Percentiles rank a stretch among this genome's conserved stretches.
These are phyloP conservation scores for Zygothrica quintamaculata DNA, from an alignment of 2,888 invertebrate species.

Conservation along the genomic window DNA sequence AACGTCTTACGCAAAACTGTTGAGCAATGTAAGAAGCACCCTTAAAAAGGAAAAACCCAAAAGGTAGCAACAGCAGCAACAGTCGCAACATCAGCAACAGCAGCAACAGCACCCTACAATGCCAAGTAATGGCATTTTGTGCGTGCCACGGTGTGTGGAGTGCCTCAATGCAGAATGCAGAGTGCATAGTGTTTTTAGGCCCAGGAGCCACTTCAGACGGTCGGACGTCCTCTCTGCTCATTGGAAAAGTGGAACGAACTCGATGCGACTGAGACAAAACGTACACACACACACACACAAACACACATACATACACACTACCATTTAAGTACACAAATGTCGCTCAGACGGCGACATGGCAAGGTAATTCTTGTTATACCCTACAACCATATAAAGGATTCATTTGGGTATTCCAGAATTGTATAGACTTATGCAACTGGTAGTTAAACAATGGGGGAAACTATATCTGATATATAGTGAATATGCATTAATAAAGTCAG, in stretches of 20 bases:
- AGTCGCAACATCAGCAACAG: no score
- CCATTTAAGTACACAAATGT: conserved; percentile 44
- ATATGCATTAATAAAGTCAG: no score
- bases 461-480: no score
- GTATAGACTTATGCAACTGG: no score
- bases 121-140: conserved; percentile 19
- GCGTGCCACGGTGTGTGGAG: conserved; percentile 5
- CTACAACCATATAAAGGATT: background rate
- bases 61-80: conserved; percentile 45
- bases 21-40: conserved; percentile 61
- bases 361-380: conserved; percentile 28
- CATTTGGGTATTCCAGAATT: background rate
- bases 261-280: conserved; percentile 26
- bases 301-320: conserved; percentile 1
- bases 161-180: conserved; percentile 8
- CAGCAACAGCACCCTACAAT: conserved; percentile 45
- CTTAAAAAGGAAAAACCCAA: conserved; percentile 56
- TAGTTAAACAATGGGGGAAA: no score
- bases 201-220: conserved; percentile 54
- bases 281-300: conserved; percentile 10
- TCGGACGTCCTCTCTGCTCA: conserved; percentile 22
- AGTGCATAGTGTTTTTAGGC: conserved; percentile 5
- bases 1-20: conserved; percentile 54
- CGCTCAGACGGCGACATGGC: conserved; percentile 25
- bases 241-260: conserved; percentile 66